Base-by-base conservation (phyloP, 2,797 vertebrate genomes). In the Sparus aurata region DNA sequence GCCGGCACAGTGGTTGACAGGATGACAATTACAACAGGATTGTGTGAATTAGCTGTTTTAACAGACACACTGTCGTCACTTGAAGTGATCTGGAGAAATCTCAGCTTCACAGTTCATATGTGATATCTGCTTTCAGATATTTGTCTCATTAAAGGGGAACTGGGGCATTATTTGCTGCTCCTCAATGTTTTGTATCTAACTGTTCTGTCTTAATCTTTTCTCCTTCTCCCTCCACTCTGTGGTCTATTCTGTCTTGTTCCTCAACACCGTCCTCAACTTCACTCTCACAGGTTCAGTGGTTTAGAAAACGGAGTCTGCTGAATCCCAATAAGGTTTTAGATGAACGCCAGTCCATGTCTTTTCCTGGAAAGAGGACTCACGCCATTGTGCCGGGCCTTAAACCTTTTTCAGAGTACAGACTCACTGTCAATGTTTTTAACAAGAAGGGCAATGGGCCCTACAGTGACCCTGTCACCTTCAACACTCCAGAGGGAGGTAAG, bases 401-500 rank as follows among this genome's bases (percentile, higher is more conserved):
- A 16, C 96, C 98, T 25, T 99, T 96, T 86, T 98, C 97, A 4
- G 95, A 98, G 93, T 99, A 98, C 94, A 94, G 20, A 27, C 91
- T 99, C 73, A 96, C 93, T 0, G 96, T 99, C 83, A 93, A 91
- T 58, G 97, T 97, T 80, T 99, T 96, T 85, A 99, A 98, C 80
- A 95, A 95, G 75, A 97, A 95, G 92, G 98, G 98, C 61, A 95
- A 96, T 20, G 98, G 98, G 5, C 98, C 98, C 0, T 96, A 93
- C 90, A 98, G 98, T 74, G 93, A 94, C 45, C 90, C 96, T 0
- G 78, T 97, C 67, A 88, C 82, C 62, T 98, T 99, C 85, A 94
- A 90, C 69, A 99, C 97, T 53, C 96, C 97, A 18, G 98, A 99
- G 93, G 98, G 98, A 97, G 98, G 98, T 98, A 89, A 93, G 93